phyloP scores from a whole-genome alignment of 1,140 invertebrate species.

The Lepidurus packardi region DNA sequence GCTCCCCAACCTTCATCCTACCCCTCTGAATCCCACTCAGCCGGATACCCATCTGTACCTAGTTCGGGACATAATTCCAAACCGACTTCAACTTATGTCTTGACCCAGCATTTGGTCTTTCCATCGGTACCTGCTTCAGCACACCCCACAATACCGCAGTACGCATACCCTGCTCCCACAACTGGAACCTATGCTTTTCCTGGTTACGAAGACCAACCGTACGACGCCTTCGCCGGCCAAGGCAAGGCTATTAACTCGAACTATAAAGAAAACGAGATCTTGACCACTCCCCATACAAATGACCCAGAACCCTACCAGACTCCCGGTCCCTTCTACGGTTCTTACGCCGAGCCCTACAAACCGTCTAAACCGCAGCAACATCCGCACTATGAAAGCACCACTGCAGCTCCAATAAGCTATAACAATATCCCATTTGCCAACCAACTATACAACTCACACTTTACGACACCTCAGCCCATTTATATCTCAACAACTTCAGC shows the following conservation, averaged over 20 bases:
- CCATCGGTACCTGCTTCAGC: background rate
- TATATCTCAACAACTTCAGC: background rate
- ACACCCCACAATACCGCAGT: background rate
- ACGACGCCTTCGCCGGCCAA: background rate
- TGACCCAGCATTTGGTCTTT: background rate
- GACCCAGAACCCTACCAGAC: background rate
- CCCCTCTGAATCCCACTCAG: background rate
- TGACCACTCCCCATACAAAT: background rate
- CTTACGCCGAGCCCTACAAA: background rate
- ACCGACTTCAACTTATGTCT: background rate
- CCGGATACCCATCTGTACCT: background rate
- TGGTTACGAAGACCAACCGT: background rate
- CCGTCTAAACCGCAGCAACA: background rate
- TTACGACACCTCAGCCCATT: slow-evolving; percentile 7
- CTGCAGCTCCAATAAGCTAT: background rate
- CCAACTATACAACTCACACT: background rate
- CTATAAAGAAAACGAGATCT: slow-evolving; percentile 7
- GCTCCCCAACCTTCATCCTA: background rate
- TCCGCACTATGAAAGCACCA: background rate
- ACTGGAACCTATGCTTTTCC: background rate
- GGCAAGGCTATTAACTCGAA: background rate
- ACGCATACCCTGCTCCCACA: background rate
- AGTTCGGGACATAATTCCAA: background rate
- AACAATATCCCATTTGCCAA: background rate
- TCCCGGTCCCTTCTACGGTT: background rate